Conservation (phyloP, 2,797 vertebrate genomes). For the Glossophaga mutica region DNA sequence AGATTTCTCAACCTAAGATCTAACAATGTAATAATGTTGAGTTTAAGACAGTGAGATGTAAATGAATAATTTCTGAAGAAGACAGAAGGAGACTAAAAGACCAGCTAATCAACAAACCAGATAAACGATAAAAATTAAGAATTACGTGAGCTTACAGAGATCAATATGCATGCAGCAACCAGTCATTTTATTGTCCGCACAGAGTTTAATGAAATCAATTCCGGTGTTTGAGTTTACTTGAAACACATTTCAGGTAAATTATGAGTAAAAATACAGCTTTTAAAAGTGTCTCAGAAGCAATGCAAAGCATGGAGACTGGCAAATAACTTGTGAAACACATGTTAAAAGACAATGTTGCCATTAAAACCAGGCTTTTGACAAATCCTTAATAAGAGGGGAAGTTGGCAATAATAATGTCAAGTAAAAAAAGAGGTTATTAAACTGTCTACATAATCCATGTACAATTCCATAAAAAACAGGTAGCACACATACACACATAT, state of each 20-base stretch:
- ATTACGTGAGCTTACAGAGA: slow-evolving; percentile 5
- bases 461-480: not conserved
- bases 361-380: slow-evolving; percentile 23
- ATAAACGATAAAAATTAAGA: slow-evolving; percentile 52
- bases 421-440: not conserved
- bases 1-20: not conserved
- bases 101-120: slow-evolving; percentile 34
- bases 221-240: slow-evolving; percentile 26
- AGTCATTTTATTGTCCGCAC: slow-evolving; percentile 38
- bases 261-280: not conserved
- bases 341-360: not conserved
- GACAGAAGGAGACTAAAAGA: slow-evolving; percentile 5
- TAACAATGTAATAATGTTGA: not conserved
- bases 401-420: not conserved
- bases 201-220: slow-evolving; percentile 20
- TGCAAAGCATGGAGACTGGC: not conserved
- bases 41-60: slow-evolving; percentile 14
- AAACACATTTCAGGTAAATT: slow-evolving; percentile 38
- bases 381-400: not conserved
- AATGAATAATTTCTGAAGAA: not conserved
- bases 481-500: not conserved
- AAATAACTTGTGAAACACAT: not conserved
- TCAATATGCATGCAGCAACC: not conserved
- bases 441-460: not conserved
- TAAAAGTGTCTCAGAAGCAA: not conserved